Evolutionary conservation across 1,140 invertebrate species (phyloP), one percentile per base, ranked within the genome.

Genomic region (Macrosteles quadrilineatus): DNA sequence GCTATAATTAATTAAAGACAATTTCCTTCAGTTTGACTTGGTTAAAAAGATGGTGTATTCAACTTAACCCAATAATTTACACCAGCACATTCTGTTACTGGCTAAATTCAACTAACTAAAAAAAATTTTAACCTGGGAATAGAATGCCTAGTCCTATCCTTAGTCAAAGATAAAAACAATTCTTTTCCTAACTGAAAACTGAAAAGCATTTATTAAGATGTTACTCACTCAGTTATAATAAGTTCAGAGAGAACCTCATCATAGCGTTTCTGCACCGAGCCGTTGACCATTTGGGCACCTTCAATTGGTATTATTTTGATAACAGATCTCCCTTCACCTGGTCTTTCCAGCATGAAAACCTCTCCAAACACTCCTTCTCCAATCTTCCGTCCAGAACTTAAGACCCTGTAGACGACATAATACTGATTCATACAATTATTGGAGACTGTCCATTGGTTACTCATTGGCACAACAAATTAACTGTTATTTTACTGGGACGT

Each of bases 341-440:
- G 77, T 27, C 84, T 82, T 47, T 84, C 83, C 74, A 88, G 85
- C 32, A 90, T 80, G 77, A 94, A 97, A 2, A 97, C 95, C 82
- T 98, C 95, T 0, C 94, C 95, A 77, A 93, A 97, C 21, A 94
- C 91, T 21, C 95, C 95, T 83, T 98, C 95, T 9, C 93, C 95
- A 74, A 97, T 92, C 85, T 97, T 98, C 71, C 83, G 84, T 76
- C 91, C 90, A 64, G 87, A 80, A 71, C 84, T 78, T 72, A 90
- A 78, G 36, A 83, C 81, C 29, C 86, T 89, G n/a, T n/a, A n/a
- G n/a, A n/a, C n/a, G n/a, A 67, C 27, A 76, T 74, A 64, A 57
- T 43, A 72, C 50, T 6, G 19, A 55, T 6, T 23, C 21, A 55
- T 55, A 55, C 23, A 55, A 11, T 55, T 11, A 23, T 6, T 6